Evolutionary conservation across 1,140 invertebrate genomes (phyloP).

Genomic region (Atta texana): DNA sequence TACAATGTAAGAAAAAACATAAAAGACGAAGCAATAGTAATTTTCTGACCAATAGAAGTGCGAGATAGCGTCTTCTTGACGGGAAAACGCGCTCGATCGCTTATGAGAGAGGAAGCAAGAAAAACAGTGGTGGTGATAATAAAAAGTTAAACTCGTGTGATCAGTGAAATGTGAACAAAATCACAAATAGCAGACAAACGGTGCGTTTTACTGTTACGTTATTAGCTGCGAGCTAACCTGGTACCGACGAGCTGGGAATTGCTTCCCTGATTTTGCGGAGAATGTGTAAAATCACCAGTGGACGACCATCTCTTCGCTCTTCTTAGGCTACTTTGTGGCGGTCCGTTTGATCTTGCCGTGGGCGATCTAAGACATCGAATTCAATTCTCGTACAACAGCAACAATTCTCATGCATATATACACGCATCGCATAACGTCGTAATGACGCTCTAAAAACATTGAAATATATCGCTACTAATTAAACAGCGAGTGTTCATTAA

Average conservation of each 20-base stretch:
- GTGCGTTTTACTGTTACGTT: conserved; percentile 56
- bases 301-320: conserved; percentile 94
- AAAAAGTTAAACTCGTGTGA: conserved; percentile 56
- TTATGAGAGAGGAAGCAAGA: conserved; percentile 15
- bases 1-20: neutral
- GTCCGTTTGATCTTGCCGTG: conserved; percentile 82
- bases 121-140: conserved; percentile 37
- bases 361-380: conserved; percentile 78
- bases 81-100: conserved; percentile 29
- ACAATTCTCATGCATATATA: conserved; percentile 38
- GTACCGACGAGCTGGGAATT: conserved; percentile 85
- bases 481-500: conserved; percentile 35
- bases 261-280: conserved; percentile 82
- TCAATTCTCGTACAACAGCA: conserved; percentile 41
- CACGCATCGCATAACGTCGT: conserved; percentile 24
- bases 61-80: neutral
- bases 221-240: conserved; percentile 85
- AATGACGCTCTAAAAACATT: conserved; percentile 33
- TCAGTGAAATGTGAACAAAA: conserved; percentile 60
- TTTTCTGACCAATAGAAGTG: neutral
- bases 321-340: conserved; percentile 83
- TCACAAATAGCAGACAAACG: conserved; percentile 56
- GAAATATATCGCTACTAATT: conserved; percentile 51
- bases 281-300: conserved; percentile 91
- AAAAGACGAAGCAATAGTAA: conserved; percentile 22